Evolutionary conservation across 2,888 invertebrate species (phyloP).

Genomic region (Lasioglossum leucozonium): DNA sequence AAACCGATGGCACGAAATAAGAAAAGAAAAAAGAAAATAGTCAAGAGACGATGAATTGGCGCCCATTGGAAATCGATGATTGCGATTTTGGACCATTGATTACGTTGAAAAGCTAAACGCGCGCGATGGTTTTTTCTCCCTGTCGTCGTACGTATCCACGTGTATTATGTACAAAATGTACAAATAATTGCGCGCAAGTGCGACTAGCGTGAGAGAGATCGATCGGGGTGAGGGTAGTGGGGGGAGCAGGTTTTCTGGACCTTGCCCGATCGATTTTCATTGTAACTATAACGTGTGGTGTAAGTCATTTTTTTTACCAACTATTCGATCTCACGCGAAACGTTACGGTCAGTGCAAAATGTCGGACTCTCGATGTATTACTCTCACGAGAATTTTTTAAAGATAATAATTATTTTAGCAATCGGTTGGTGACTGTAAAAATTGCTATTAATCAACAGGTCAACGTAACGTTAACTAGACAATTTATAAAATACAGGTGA

Average conservation of each 20-base stretch:
- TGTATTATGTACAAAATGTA: slow-evolving; percentile 77
- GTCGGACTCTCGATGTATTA: too few species aligned
- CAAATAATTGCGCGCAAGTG: slow-evolving; percentile 69
- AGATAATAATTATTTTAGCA: too few species aligned
- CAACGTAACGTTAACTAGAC: too few species aligned
- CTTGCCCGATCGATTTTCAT: slow-evolving; percentile 1
- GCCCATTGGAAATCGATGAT: slow-evolving; percentile 4
- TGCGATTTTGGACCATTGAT: slow-evolving; percentile 28
- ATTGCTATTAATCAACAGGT: too few species aligned
- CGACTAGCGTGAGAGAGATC: slow-evolving; percentile 32
- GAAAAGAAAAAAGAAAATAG: too few species aligned
- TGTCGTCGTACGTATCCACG: slow-evolving; percentile 23
- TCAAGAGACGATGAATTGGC: slow-evolving; percentile 12
- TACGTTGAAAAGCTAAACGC: slow-evolving; percentile 27
- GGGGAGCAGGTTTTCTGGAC: not conserved
- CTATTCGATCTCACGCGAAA: not conserved
- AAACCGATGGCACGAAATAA: not conserved
- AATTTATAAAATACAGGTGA: too few species aligned
- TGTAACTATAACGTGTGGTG: slow-evolving; percentile 5
- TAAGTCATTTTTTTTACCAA: not conserved
- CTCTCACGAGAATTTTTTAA: too few species aligned
- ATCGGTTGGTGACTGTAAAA: too few species aligned
- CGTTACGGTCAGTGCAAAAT: not conserved
- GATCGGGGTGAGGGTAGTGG: too few species aligned
- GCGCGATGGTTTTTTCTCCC: slow-evolving; percentile 31